phyloP scores from a whole-genome alignment of 2,797 vertebrate genomes.

The Eleutherodactylus coqui region DNA sequence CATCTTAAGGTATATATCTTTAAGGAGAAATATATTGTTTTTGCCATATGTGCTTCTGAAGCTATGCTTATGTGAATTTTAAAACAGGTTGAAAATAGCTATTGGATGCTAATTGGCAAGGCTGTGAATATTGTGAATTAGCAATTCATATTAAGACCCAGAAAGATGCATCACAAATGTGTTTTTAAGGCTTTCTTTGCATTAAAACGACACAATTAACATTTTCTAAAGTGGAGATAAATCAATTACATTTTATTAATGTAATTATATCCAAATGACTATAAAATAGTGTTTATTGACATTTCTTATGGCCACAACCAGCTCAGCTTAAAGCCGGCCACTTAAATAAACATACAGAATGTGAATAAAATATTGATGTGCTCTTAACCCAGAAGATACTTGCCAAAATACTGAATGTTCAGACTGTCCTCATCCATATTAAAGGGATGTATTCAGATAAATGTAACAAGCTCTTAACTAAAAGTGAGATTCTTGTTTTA shows the following conservation, averaged over 20 bases:
- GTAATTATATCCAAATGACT: background rate
- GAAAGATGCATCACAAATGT: conserved; percentile 46
- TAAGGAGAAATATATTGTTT: conserved; percentile 31
- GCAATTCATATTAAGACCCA: conserved; percentile 44
- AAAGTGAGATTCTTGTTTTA: background rate
- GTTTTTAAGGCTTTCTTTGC: conserved; percentile 19
- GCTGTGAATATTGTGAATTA: conserved; percentile 47
- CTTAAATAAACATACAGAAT: background rate
- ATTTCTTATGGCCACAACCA: background rate
- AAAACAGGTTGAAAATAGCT: conserved; percentile 45
- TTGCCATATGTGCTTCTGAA: conserved; percentile 20
- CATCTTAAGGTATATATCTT: background rate
- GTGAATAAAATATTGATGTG: background rate
- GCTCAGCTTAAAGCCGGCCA: background rate
- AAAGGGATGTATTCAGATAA: background rate
- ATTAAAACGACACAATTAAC: conserved; percentile 19
- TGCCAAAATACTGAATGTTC: background rate
- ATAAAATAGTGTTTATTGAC: background rate
- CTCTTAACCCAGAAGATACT: background rate
- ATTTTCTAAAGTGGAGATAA: background rate
- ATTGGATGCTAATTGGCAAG: conserved; percentile 33
- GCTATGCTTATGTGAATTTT: conserved; percentile 33
- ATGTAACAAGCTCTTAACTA: background rate
- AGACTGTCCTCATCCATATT: background rate
- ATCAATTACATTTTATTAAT: background rate